Evolutionary conservation across 2,888 invertebrate genomes (phyloP).

Genomic region (Hydropsyche betteni): DNA sequence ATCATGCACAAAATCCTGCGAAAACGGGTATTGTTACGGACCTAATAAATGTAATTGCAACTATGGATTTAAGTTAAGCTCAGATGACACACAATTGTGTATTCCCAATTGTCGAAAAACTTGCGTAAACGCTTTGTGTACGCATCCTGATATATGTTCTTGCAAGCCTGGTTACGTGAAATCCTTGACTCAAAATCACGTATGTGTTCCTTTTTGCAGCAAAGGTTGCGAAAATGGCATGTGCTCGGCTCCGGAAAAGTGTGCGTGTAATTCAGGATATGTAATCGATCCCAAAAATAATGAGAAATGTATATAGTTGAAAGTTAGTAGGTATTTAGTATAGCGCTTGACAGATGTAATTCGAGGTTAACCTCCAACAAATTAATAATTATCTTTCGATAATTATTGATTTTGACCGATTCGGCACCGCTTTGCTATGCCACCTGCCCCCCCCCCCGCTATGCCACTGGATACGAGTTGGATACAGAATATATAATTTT

Average conservation of each 20-base stretch:
- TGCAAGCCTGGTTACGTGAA: slow-evolving; percentile 58
- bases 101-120: slow-evolving; percentile 32
- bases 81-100: slow-evolving; percentile 28
- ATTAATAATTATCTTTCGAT: too few species aligned
- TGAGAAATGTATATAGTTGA: slow-evolving; percentile 52
- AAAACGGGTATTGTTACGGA: slow-evolving; percentile 57
- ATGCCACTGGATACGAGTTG: too few species aligned
- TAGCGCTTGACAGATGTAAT: not conserved
- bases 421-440: too few species aligned
- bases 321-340: too few species aligned
- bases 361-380: not conserved
- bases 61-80: slow-evolving; percentile 48
- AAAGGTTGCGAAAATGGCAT: slow-evolving; percentile 57
- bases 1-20: slow-evolving; percentile 57
- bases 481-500: too few species aligned
- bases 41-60: slow-evolving; percentile 54
- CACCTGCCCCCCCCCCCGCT: too few species aligned
- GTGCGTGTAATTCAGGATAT: slow-evolving; percentile 54
- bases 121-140: slow-evolving; percentile 66
- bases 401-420: too few species aligned
- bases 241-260: slow-evolving; percentile 54
- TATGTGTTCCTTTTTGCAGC: slow-evolving; percentile 64
- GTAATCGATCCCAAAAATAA: slow-evolving; percentile 30
- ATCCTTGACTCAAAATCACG: slow-evolving; percentile 52
- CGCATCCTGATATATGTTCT: slow-evolving; percentile 68